phyloP scores from a whole-genome alignment of 2,888 invertebrate genomes.

The Drosophila testacea region DNA sequence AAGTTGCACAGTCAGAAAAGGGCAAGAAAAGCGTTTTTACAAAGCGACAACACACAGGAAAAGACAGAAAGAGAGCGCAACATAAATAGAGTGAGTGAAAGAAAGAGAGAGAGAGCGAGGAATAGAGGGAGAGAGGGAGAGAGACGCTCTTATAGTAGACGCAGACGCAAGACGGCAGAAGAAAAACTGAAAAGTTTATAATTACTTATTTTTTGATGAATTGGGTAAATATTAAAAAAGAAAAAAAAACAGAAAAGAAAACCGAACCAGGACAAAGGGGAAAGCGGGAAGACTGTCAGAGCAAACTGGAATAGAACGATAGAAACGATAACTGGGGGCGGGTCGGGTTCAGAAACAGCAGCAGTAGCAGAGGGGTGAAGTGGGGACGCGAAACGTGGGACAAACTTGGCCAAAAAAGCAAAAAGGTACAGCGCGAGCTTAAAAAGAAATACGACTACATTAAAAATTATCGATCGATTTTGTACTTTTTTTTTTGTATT shows the following conservation, averaged over 20 bases:
- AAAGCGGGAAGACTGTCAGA: constrained; percentile 1
- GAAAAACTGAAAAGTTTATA: constrained; percentile 82
- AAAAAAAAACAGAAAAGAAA: constrained; percentile 51
- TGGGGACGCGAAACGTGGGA: constrained; percentile 30
- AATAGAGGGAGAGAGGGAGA: constrained; percentile 6
- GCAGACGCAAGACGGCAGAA: constrained; percentile 72
- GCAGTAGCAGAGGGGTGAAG: neutral
- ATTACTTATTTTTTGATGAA: constrained; percentile 85
- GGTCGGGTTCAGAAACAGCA: neutral
- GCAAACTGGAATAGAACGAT: constrained; percentile 48
- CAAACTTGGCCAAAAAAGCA: constrained; percentile 60
- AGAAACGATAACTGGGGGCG: constrained; percentile 49
- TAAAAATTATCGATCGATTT: constrained; percentile 80
- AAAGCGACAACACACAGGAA: constrained; percentile 50
- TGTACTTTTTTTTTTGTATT: constrained; percentile 31
- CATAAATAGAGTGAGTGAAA: constrained; percentile 7
- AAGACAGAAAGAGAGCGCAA: neutral
- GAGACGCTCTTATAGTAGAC: constrained; percentile 52
- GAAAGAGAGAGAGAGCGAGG: neutral
- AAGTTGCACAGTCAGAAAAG: constrained; percentile 68
- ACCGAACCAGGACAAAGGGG: constrained; percentile 24
- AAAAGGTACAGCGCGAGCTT: constrained; percentile 72
- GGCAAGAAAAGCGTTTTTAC: constrained; percentile 76
- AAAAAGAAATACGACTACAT: constrained; percentile 80
- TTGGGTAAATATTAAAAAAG: constrained; percentile 83